These are phyloP conservation scores for Argyresthia goedartella DNA, from an alignment of 2,888 invertebrate genomes.

Conservation along the genomic window DNA sequence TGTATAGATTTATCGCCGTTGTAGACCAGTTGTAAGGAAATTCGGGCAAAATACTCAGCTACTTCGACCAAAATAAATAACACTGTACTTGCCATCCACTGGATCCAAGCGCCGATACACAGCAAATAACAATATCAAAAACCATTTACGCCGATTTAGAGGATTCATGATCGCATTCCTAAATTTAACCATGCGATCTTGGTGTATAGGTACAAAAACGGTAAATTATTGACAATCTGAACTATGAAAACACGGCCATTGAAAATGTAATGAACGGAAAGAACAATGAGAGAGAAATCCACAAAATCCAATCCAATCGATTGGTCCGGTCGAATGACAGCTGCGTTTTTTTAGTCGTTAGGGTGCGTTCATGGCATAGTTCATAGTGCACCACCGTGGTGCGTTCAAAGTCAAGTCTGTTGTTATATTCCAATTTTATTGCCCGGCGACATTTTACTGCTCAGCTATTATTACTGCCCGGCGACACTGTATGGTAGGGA, in stretches of 20 bases:
- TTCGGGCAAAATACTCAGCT: not conserved
- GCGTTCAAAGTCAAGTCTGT: no score
- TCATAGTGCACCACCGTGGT: no score
- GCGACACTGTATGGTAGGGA: no score
- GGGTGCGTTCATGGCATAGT: no score
- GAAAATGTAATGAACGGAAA: slow-evolving; percentile 9
- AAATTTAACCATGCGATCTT: slow-evolving; percentile 37
- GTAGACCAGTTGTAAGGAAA: no score
- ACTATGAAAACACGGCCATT: slow-evolving; percentile 44
- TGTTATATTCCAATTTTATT: no score
- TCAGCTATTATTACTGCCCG: no score
- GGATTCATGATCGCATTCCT: slow-evolving; percentile 45
- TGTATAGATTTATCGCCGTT: no score
- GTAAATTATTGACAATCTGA: slow-evolving; percentile 36
- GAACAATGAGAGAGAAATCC: not conserved
- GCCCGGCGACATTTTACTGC: no score
- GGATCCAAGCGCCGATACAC: slow-evolving; percentile 33
- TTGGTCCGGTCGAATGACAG: not conserved
- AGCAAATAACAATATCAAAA: slow-evolving; percentile 37
- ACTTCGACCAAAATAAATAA: not conserved
- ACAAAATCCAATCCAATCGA: no score
- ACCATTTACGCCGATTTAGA: slow-evolving; percentile 41
- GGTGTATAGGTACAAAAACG: slow-evolving; percentile 37
- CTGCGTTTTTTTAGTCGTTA: not conserved
- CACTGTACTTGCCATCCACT: slow-evolving; percentile 41